Evolutionary conservation across 2,888 invertebrate genomes (phyloP), one percentile per base, ranked within the genome.

Genomic region (Ectropis crepuscularia): DNA sequence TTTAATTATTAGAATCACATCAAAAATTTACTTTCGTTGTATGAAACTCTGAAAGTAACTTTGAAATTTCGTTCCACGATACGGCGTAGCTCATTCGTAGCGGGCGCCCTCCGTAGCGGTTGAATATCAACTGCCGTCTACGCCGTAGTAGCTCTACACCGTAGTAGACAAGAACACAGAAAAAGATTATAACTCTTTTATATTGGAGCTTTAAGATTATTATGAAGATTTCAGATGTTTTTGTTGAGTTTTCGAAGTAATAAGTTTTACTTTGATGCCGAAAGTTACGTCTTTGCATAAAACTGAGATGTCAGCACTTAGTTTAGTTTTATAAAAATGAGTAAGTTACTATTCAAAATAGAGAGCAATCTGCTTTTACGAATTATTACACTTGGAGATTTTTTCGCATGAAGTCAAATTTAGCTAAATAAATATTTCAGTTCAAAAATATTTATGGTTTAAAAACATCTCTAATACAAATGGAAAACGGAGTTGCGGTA

Each of bases 61-160:
- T 70, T 57, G 65, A 69, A 68, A 72, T 75, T 73, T 66, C 61
- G 69, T 65, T 64, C 62, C 48, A 12, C 63, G 41, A 10, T 9
- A 49, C 36, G 36, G 38, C 77, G 78, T 79, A 78, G 73, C 71
- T 69, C 73, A 71, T 77, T 71, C 73, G 75, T 80, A 79, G 83
- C 89, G 86, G 72, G 81, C 76, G 81, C 71, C 59, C 81, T 73
- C 74, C 82, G 83, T 83, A 86, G 81, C 86, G 77, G 69, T 75
- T 75, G 77, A 76, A 78, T 80, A 77, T 80, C 82, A 81, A 89
- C 89, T 89, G 86, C 71, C 83, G 87, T 73, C 83, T 83, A 86
- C 87, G 84, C 59, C 80, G 80, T 79, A 80, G 79, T 69, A 73
- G 80, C 81, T 82, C 61, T 65, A 65, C 65, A 12, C 43, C 48